A percentile compares a stretch with the other conserved stretches of the same genome.
Conservation (phyloP, 1,140 invertebrate genomes). For the Dermatophagoides farinae region DNA sequence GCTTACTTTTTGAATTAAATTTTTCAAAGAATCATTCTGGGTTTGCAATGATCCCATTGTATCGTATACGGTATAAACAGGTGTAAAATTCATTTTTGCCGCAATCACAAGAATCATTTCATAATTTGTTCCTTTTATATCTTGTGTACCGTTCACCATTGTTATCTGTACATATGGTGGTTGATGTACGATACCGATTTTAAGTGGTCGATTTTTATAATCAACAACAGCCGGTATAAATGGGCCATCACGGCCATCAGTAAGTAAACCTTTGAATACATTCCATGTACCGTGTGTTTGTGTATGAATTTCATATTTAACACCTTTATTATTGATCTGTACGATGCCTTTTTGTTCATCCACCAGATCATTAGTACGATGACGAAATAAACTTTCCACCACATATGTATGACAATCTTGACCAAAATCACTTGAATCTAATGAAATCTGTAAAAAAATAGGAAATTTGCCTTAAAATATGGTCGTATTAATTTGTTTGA, state of each 20-base stretch:
- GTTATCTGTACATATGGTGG: constrained; percentile 16
- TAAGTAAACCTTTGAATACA: constrained; percentile 16
- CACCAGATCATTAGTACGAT: not conserved
- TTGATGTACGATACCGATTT: constrained; percentile 18
- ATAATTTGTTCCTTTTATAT: constrained; percentile 25
- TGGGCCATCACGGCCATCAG: constrained; percentile 1
- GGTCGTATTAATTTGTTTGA: not conserved
- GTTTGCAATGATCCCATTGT: constrained; percentile 14
- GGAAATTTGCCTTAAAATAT: not conserved
- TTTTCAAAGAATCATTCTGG: constrained; percentile 21
- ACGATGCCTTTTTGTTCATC: not conserved
- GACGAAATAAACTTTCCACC: constrained; percentile 2
- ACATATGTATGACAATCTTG: constrained; percentile 13
- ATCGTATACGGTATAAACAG: constrained; percentile 15
- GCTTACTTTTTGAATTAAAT: constrained; percentile 23
- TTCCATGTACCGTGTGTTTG: constrained; percentile 15
- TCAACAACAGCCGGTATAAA: constrained; percentile 8
- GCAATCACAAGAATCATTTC: constrained; percentile 56
- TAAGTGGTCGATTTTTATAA: constrained; percentile 16
- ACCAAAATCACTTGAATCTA: not conserved
- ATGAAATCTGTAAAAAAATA: not conserved
- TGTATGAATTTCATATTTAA: constrained; percentile 3
- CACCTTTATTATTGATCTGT: not conserved
- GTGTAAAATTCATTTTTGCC: constrained; percentile 54
- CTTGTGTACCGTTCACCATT: not conserved